Evolutionary conservation across 1,140 invertebrate species (phyloP), one percentile per base, ranked within the genome.

Genomic region (Zophobas atratus): DNA sequence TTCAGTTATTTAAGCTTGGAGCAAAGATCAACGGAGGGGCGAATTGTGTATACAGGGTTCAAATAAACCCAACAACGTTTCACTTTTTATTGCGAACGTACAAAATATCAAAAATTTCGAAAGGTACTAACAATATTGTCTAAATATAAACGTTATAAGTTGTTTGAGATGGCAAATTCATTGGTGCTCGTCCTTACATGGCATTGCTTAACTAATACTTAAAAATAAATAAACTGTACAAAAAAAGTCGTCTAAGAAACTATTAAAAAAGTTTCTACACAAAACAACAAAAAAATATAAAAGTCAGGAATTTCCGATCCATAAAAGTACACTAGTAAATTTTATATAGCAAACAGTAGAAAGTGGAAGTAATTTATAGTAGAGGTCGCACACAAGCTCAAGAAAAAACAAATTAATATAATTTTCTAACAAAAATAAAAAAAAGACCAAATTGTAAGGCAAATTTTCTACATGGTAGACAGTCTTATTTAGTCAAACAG

Each of bases 401-500:
- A 60, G 6, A 60, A 20, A 67, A 41, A 8, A 67, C 60, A 67
- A 39, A 5, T 67, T 60, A 60, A 36, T 43, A 67, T 67, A 67
- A 67, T 43, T 2, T 32, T 67, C 60, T 43, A 67, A 67, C 39
- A 43, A 67, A 71, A 43, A 72, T 51, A 72, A 46, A 34, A 46
- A 71, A 49, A n/a, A 67, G 60, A 72, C 48, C 70, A 35, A 49
- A 51, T 53, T 39, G 3, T 6, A 72, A 53, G 48, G 51, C 70
- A 43, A 0, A 46, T 71, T 53, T 46, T 20, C 49, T 72, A 72
- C 46, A 41, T 35, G 32, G 48, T 72, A 72, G 36, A 67, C 70
- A 72, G 70, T 72, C 70, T 72, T 67, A 20, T 51, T 78, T 72
- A 78, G 46, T 74, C 70, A 32, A 75, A 76, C 70, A 38, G 33